phyloP scores from a whole-genome alignment of 2,888 invertebrate species.

The Stenchaetothrips biformis region DNA sequence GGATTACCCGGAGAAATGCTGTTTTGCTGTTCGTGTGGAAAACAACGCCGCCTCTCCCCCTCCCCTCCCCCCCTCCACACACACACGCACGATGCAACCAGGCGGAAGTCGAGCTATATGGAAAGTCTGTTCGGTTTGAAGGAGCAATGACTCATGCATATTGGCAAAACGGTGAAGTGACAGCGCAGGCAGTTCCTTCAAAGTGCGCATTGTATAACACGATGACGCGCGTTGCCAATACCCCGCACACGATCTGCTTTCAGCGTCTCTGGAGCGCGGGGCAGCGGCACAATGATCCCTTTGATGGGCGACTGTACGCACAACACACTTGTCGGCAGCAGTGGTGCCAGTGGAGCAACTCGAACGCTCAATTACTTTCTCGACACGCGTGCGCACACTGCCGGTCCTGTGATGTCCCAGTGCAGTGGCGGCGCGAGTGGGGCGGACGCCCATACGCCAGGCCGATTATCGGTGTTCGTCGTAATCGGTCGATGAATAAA shows the following conservation, averaged over 20 bases:
- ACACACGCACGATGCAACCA: neutral
- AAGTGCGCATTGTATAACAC: neutral
- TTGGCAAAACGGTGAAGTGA: neutral
- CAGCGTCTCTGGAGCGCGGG: neutral
- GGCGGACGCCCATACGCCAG: neutral
- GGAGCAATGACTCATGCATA: neutral
- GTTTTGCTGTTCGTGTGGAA: too few species aligned
- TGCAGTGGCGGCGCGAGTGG: neutral
- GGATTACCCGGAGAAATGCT: too few species aligned
- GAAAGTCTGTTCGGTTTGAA: neutral
- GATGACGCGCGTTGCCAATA: neutral
- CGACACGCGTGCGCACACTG: neutral
- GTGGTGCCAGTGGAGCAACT: neutral
- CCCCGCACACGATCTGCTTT: neutral
- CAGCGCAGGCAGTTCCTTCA: too few species aligned
- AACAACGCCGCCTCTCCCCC: too few species aligned
- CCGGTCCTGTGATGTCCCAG: neutral
- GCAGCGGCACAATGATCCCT: neutral
- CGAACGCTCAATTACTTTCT: slow-evolving; percentile 1
- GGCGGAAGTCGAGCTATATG: too few species aligned
- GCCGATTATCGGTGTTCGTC: too few species aligned
- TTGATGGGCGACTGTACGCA: neutral
- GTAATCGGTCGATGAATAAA: too few species aligned
- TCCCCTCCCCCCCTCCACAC: too few species aligned
- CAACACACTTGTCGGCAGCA: neutral